Base-by-base conservation (phyloP, 2,113 vertebrate genomes). In the Lathamus discolor region DNA sequence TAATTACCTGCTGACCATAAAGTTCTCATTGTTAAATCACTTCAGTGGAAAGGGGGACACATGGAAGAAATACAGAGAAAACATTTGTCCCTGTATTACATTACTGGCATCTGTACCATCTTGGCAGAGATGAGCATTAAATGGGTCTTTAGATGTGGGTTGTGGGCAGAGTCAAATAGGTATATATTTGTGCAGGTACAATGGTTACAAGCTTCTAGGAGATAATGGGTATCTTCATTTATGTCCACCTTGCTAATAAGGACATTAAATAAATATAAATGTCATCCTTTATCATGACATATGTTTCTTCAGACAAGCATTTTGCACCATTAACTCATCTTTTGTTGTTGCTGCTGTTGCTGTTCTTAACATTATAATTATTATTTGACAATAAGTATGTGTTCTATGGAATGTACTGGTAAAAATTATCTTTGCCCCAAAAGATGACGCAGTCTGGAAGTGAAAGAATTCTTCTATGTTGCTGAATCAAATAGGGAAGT, bases 81-180 rank as follows among this genome's bases (percentile, higher is more conserved):
- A 31, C 0, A 0, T 33, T 75, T 64, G 7, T 51, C 15, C 25
- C 28, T 51, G 41, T 0, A 0, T 68, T 33, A 37, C 20, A 8
- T 31, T 83, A 25, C 23, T 66, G 80, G 19, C 3, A 4, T 17
- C 27, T 61, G 10, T 37, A 39, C 44, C 41, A 69, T 1, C n/a
- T 57, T 64, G 52, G 39, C 69, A 93, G 39, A 69, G 17, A 48
- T 5, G 22, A 79, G 16, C 8, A 41, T 48, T 33, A 88, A 61
- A 16, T 41, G 31, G 15, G 11, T 57, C 24, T 82, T 73, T 15
- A n/a, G 29, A 13, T 46, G 74, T 69, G 13, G 23, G 11, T 3
- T 51, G 5, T 66, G 52, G 22, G 6, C 52, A 92, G 41, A 82
- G 28, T 24, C 18, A 61, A 70, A 39, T 4, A 33, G 29, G 20